phyloP scores from a whole-genome alignment of 2,888 invertebrate genomes.

The Micropterix aruncella region DNA sequence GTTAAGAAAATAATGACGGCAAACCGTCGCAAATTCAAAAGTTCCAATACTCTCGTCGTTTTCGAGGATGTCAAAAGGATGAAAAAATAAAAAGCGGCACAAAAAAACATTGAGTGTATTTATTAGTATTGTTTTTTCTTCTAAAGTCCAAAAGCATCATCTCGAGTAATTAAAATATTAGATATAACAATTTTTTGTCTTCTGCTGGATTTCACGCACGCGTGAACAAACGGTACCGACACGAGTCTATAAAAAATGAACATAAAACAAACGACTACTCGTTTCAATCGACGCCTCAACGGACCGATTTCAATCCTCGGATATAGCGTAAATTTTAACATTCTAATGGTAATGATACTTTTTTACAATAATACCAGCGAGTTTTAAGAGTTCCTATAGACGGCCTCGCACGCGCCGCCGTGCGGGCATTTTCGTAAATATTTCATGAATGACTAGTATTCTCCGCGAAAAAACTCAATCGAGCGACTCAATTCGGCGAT shows the following conservation, averaged over 20 bases:
- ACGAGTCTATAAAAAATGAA: too few species aligned
- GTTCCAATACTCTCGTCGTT: too few species aligned
- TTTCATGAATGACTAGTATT: conserved; percentile 42
- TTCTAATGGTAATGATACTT: conserved; percentile 38
- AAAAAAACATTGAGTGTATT: background rate
- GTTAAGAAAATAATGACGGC: too few species aligned
- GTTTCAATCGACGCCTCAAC: too few species aligned
- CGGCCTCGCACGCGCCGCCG: conserved; percentile 33
- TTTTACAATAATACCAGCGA: conserved; percentile 63
- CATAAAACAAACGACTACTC: too few species aligned
- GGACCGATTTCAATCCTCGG: too few species aligned
- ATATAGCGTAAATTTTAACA: conserved; percentile 10
- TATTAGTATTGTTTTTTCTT: background rate
- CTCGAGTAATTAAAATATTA: background rate
- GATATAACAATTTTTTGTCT: background rate
- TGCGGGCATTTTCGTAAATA: conserved; percentile 27
- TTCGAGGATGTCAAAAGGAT: too few species aligned
- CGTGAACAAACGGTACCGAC: too few species aligned
- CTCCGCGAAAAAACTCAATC: too few species aligned
- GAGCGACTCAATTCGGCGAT: too few species aligned
- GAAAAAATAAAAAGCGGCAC: background rate
- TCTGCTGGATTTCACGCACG: background rate
- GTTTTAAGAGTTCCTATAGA: conserved; percentile 62
- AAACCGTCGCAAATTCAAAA: too few species aligned
- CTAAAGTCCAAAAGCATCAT: background rate